Conservation (phyloP, 2,113 vertebrate species). For the Himantopus leucocephalus region DNA sequence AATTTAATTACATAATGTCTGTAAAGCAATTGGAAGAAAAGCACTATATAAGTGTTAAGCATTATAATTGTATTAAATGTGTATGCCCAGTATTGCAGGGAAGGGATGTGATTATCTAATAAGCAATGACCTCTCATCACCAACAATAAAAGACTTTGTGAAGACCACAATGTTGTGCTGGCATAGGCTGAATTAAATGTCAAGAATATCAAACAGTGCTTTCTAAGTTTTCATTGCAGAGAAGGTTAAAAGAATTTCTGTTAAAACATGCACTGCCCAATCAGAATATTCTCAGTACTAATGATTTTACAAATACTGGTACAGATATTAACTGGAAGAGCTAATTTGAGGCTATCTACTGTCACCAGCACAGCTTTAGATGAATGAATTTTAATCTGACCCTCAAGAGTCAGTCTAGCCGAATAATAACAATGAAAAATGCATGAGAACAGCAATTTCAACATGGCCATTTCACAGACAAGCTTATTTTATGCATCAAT, state of each 20-base stretch:
- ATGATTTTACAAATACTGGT: conserved; percentile 42
- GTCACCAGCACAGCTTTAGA: conserved; percentile 67
- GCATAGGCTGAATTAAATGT: conserved; percentile 39
- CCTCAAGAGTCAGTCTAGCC: conserved; percentile 75
- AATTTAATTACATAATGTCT: conserved; percentile 66
- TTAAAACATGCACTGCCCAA: conserved; percentile 13
- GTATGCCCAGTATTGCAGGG: conserved; percentile 30
- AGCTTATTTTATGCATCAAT: conserved; percentile 84
- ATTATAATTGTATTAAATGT: conserved; percentile 55
- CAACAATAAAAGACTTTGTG: conserved; percentile 43
- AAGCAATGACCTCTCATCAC: conserved; percentile 52
- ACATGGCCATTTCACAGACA: conserved; percentile 79
- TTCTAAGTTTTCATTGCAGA: conserved; percentile 40
- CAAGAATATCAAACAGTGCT: background rate
- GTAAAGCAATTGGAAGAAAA: conserved; percentile 56
- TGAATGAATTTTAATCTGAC: conserved; percentile 82
- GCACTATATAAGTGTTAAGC: conserved; percentile 46
- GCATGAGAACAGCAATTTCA: conserved; percentile 82
- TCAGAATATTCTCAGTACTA: background rate
- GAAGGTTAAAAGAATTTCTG: conserved; percentile 33
- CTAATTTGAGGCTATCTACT: conserved; percentile 60
- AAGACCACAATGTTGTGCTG: conserved; percentile 15
- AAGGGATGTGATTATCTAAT: conserved; percentile 57
- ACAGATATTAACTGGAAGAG: conserved; percentile 67
- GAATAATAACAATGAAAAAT: conserved; percentile 84